A percentile compares a stretch with the other conserved stretches of the same genome.
phyloP scores from a whole-genome alignment of 2,113 vertebrate genomes.

The Ardeotis arabs region DNA sequence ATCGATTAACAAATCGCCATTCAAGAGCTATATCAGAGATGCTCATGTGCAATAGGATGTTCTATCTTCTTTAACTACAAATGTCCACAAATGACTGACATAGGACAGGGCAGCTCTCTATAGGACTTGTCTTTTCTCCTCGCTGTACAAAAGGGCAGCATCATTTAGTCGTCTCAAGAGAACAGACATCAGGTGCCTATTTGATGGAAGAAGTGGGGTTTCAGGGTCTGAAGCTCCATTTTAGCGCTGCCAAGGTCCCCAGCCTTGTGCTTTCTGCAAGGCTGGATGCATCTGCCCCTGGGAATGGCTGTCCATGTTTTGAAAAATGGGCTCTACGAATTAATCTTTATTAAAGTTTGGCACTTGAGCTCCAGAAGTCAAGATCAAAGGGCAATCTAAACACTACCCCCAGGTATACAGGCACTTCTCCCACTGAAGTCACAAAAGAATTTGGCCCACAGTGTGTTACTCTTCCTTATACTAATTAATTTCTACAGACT shows the following conservation, averaged over 20 bases:
- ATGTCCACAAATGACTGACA: not conserved
- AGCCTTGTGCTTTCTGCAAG: not conserved
- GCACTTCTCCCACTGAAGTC: not conserved
- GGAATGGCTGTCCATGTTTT: not conserved
- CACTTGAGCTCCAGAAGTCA: constrained; percentile 10
- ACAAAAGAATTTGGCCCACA: constrained; percentile 15
- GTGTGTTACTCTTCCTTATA: not conserved
- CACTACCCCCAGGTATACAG: not conserved
- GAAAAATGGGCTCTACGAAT: not conserved
- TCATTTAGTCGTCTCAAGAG: not conserved
- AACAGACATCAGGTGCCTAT: not conserved
- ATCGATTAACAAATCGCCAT: not conserved
- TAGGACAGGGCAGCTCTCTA: not conserved
- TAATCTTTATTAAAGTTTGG: constrained; percentile 21
- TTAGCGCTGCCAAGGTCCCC: not conserved
- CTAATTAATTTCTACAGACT: constrained; percentile 38
- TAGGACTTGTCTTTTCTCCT: not conserved
- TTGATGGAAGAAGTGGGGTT: not conserved
- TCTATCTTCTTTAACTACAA: not conserved
- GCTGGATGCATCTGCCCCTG: not conserved
- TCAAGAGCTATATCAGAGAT: not conserved
- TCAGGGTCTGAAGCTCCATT: not conserved
- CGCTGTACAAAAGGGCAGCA: not conserved
- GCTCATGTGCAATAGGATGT: not conserved
- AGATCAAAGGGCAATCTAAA: constrained; percentile 41